Percentiles rank a stretch among this genome's conserved stretches.
These are phyloP conservation scores for Scortum barcoo DNA, from an alignment of 2,113 vertebrate species.

Conservation along the genomic window DNA sequence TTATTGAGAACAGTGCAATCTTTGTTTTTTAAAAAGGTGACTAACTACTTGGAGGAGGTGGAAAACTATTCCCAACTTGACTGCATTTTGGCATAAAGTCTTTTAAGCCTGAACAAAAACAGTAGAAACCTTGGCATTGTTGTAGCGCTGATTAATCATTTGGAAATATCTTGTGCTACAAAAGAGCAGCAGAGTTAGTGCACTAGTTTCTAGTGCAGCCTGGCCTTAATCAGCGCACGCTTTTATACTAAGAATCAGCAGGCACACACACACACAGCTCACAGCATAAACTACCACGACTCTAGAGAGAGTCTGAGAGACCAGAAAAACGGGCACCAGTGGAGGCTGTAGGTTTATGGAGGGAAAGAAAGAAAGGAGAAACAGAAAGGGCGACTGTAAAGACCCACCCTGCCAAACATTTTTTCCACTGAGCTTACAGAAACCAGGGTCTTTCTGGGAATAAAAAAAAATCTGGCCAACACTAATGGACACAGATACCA, in stretches of 20 bases:
- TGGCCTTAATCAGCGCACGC: slow-evolving; percentile 25
- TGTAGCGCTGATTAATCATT: neutral
- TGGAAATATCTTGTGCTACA: neutral
- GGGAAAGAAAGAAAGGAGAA: slow-evolving; percentile 42
- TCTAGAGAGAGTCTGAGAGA: slow-evolving; percentile 30
- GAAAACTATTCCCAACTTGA: neutral
- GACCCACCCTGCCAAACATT: slow-evolving; percentile 66
- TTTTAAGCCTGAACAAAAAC: neutral
- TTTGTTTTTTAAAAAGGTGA: neutral
- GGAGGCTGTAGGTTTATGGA: slow-evolving; percentile 37
- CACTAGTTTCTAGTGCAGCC: slow-evolving; percentile 3
- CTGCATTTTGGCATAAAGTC: neutral
- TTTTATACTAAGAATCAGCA: slow-evolving; percentile 29
- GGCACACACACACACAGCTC: slow-evolving; percentile 18
- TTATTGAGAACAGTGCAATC: neutral
- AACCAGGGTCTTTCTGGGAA: slow-evolving; percentile 61
- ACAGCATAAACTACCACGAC: slow-evolving; percentile 11
- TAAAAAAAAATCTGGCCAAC: slow-evolving; percentile 45
- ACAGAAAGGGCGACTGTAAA: slow-evolving; percentile 55
- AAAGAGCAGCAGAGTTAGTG: slow-evolving; percentile 14
- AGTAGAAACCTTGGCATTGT: neutral
- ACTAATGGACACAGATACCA: slow-evolving; percentile 52
- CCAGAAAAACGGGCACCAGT: slow-evolving; percentile 30
- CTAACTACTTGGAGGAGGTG: neutral
- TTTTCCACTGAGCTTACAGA: slow-evolving; percentile 68